Evolutionary conservation across 2,888 invertebrate genomes (phyloP).

Genomic region (Habroteleia sp.): DNA sequence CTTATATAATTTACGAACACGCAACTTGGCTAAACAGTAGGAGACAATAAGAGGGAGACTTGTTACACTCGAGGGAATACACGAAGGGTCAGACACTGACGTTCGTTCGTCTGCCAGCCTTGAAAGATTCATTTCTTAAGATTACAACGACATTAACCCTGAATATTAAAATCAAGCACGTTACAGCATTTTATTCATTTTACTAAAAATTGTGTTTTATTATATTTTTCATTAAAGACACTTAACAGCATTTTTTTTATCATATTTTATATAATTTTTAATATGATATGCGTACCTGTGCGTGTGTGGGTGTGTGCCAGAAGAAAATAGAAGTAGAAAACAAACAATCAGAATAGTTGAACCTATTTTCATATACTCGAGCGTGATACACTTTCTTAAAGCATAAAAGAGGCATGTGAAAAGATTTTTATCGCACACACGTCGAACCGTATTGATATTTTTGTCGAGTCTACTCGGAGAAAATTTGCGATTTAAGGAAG

Average conservation of each 20-base stretch:
- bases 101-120: slow-evolving; percentile 46
- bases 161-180: slow-evolving; percentile 1
- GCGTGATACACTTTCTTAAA: slow-evolving; percentile 29
- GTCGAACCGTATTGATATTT: slow-evolving; percentile 26
- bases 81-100: slow-evolving; percentile 49
- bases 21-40: slow-evolving; percentile 31
- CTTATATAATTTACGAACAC: slow-evolving; percentile 33
- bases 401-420: slow-evolving; percentile 17
- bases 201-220: no score
- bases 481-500: slow-evolving; percentile 26
- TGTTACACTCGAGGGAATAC: slow-evolving; percentile 51
- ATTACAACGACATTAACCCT: slow-evolving; percentile 48
- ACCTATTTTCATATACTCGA: slow-evolving; percentile 30
- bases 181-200: slow-evolving; percentile 8
- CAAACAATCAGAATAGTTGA: slow-evolving; percentile 16
- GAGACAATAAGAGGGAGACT: slow-evolving; percentile 48
- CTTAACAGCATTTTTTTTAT: no score
- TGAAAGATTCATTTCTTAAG: slow-evolving; percentile 38
- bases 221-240: no score
- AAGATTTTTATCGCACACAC: slow-evolving; percentile 22
- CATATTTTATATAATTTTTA: no score
- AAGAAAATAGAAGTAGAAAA: no score
- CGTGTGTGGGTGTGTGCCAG: no score
- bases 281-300: no score
- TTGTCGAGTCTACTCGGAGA: not conserved